Conservation (phyloP, 2,113 vertebrate genomes). For the Sphyrna mokarran region DNA sequence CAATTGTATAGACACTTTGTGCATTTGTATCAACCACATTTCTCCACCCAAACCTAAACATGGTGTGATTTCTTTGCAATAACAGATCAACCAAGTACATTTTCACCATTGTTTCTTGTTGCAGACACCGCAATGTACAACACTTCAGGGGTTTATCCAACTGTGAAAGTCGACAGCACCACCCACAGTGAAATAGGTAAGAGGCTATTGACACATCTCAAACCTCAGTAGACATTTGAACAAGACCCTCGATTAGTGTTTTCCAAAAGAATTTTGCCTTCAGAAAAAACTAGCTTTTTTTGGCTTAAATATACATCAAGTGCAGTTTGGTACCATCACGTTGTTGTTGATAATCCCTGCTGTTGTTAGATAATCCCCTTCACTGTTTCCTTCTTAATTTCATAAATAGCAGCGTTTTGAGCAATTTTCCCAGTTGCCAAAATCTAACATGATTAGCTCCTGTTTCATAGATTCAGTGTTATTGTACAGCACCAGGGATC, state of each 20-base stretch:
- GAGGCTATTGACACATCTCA: neutral
- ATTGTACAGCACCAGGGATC: neutral
- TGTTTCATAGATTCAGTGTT: neutral
- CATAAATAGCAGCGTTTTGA: neutral
- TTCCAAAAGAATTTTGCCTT: neutral
- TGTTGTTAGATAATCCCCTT: neutral
- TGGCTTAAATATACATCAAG: neutral
- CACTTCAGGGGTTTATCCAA: slow-evolving; percentile 63
- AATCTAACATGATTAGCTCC: neutral
- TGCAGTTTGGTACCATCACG: neutral
- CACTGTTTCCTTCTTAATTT: neutral
- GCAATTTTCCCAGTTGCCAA: neutral
- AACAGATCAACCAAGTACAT: neutral
- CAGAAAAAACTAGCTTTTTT: neutral
- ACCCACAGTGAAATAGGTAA: slow-evolving; percentile 33
- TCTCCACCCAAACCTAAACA: neutral
- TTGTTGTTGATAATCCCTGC: too few species aligned
- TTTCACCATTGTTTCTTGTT: slow-evolving; percentile 37
- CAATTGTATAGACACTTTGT: too few species aligned
- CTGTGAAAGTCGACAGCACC: slow-evolving; percentile 4
- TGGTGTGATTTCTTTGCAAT: neutral
- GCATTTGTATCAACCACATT: neutral
- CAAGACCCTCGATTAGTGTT: neutral
- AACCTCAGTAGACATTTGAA: neutral
- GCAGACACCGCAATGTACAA: slow-evolving; percentile 90